Evolutionary conservation across 2,113 vertebrate genomes (phyloP), one percentile per base, ranked within the genome.

Genomic region (Astatoreochromis straeleni): DNA sequence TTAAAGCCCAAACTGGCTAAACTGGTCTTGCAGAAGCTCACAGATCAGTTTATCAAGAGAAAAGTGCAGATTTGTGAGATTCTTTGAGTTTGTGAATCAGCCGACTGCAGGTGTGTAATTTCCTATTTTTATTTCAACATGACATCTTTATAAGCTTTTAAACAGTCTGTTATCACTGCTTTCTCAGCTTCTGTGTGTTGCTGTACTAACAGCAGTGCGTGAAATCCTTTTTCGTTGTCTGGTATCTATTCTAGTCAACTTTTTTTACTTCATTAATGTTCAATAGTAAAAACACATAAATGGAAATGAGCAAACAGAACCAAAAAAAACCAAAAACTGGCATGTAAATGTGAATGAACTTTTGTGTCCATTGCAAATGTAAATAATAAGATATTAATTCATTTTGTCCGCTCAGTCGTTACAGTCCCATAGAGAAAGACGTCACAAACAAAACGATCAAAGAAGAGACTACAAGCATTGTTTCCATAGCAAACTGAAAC

Each of bases 311-410:
- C 26, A 58, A 58, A 58, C 0, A 58, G 26, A 29, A 29, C 55
- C 0, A 29, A 29, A 29, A 33, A 35, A 35, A 4, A 0, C 1
- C 7, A 16, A 13, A 26, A 3, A 0, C 55, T 16, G 3, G 13
- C 13, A 0, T 58, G 55, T 58, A 58, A 29, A 58, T 58, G 7
- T 58, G 26, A 58, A 58, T 58, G 55, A 58, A 58, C 1, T 58
- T 1, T 29, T 58, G 55, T 29, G 0, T 53, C 49, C 9, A n/a
- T 5, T 6, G 49, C 19, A 53, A 19, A 53, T 53, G 49, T 11
- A 53, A 10, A 53, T 53, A 53, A n/a, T 21, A 51, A 53, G 51
- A 53, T 53, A 21, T 53, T n/a, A 53, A 53, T 11, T 53, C 3
- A 53, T 53, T 53, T 53, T 53, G 19, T 53, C 51, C 2, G 9